Base-by-base conservation (phyloP, 2,888 invertebrate species). In the Lissonota sp. region DNA sequence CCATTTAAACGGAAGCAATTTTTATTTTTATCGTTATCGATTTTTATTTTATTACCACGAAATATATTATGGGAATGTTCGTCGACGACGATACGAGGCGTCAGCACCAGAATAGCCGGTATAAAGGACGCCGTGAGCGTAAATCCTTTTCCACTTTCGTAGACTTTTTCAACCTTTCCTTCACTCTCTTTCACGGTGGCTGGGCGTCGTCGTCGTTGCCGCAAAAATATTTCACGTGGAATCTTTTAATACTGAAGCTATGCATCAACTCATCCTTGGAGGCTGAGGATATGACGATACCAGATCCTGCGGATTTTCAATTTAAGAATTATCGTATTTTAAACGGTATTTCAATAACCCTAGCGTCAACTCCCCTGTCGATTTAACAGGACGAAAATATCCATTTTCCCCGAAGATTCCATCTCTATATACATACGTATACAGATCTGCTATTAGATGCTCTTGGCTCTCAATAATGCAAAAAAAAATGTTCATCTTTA, bases 301-400 rank as follows among this genome's bases (percentile, higher is more conserved):
- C 12, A 49, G 26, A 46, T 44, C 40, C 26, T 10, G 26, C 51
- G 82, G 72, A 75, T 84, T 86, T 79, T 87, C 83, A 79, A 85
- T 86, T 86, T 82, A 83, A 83, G 84, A 87, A 87, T 87, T 87
- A 86, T 88, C 79, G 81, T 83, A 85, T 86, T 85, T 87, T 84
- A 80, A 74, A 71, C 69, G 84, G 82, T 83, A 88, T 88, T 87
- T 81, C 82, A 81, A 81, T 81, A 78, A 72, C 44, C 60, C 53
- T 37, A 14, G 10, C 14, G 1, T n/a, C 51, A 14, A 51, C 16
- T 26, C 60, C 3, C n/a, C 6, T 37, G 42, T 63, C 72, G 60
- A 67, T 51, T 72, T 55, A 53, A 51, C 66, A 66, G 44, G 26
- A 46, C 51, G 44, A 74, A 63, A 73, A 77, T 64, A 42, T 69